Conservation (phyloP, 2,113 vertebrate species). For the Miniopterus natalensis region DNA sequence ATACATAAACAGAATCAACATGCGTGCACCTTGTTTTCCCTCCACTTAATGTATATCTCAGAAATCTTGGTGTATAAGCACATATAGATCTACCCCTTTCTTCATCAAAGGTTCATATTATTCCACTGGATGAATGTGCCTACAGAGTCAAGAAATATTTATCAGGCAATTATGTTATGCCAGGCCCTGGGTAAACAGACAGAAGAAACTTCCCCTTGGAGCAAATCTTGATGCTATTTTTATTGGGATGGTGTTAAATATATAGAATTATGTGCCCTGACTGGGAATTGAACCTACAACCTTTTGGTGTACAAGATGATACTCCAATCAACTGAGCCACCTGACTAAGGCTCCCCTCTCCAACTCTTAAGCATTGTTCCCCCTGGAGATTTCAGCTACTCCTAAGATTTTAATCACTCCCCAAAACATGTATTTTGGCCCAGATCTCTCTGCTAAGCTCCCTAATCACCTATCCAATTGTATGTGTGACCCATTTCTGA, state of each 20-base stretch:
- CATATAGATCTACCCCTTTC: background rate
- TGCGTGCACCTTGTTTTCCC: background rate
- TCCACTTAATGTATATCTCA: background rate
- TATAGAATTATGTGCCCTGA: background rate
- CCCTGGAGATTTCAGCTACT: background rate
- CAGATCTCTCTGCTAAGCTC: background rate
- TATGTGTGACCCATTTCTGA: background rate
- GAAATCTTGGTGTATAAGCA: background rate
- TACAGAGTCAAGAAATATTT: background rate
- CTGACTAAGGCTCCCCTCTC: background rate
- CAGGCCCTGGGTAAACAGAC: background rate
- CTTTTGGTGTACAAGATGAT: too few species aligned
- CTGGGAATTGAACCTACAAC: too few species aligned
- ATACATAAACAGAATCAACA: background rate
- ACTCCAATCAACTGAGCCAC: too few species aligned
- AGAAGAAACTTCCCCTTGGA: background rate
- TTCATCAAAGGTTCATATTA: background rate
- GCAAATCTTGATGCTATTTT: background rate
- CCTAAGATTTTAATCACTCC: background rate
- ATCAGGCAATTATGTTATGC: background rate
- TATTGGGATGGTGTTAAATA: background rate
- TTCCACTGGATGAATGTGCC: background rate
- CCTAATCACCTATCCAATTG: background rate
- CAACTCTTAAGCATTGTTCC: background rate
- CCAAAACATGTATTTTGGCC: background rate